These are phyloP conservation scores for Pachypanchax playfairii DNA, from an alignment of 2,113 vertebrate species.

Conservation along the genomic window DNA sequence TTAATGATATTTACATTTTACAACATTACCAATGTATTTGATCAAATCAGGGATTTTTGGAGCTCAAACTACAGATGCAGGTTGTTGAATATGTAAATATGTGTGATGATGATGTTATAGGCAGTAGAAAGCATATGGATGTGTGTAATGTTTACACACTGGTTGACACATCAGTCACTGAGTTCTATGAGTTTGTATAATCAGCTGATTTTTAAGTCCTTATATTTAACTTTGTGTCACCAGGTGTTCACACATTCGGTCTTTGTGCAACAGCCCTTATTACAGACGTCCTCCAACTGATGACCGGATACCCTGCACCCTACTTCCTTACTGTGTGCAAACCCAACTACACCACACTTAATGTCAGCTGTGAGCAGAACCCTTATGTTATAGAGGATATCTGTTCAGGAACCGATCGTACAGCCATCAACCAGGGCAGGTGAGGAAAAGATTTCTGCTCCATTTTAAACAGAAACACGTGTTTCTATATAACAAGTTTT, in stretches of 20 bases:
- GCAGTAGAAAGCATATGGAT: too few species aligned
- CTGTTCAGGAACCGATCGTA: slow-evolving; percentile 89
- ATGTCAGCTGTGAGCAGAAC: slow-evolving; percentile 92
- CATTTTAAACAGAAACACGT: not conserved
- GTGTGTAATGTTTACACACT: too few species aligned
- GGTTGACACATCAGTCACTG: too few species aligned
- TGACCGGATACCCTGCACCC: slow-evolving; percentile 93
- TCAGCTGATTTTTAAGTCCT: not conserved
- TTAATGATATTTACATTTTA: not conserved
- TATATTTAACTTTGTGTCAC: not conserved
- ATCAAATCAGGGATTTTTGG: too few species aligned
- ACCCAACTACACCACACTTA: slow-evolving; percentile 95
- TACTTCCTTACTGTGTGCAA: slow-evolving; percentile 99
- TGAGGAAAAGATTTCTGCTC: slow-evolving; percentile 61
- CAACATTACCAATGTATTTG: not conserved
- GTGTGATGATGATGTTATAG: too few species aligned
- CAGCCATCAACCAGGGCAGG: slow-evolving; percentile 93
- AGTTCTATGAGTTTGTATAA: too few species aligned
- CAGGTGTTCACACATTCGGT: slow-evolving; percentile 95
- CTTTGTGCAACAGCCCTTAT: slow-evolving; percentile 96
- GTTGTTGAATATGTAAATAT: too few species aligned
- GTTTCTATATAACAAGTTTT: not conserved
- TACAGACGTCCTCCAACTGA: slow-evolving; percentile 95
- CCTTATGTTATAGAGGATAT: slow-evolving; percentile 94
- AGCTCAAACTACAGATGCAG: too few species aligned